phyloP scores from a whole-genome alignment of 1,140 invertebrate genomes.

The Holcopasites calliopsidis region DNA sequence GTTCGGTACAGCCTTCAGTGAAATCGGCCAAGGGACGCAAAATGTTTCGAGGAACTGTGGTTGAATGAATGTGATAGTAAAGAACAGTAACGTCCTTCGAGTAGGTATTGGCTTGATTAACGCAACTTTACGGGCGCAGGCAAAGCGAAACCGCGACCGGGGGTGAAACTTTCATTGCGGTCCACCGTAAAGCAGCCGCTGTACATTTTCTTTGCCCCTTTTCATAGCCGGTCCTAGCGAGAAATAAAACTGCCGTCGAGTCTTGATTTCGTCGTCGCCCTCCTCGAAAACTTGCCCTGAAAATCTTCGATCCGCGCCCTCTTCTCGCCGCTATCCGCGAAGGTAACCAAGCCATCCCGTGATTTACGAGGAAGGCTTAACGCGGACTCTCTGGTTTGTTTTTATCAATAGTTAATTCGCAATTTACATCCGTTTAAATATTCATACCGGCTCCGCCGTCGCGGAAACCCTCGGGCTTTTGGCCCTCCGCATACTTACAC shows the following conservation, averaged over 20 bases:
- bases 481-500: slow-evolving; percentile 63
- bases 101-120: not conserved
- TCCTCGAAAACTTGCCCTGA: not conserved
- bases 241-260: not conserved
- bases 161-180: not conserved
- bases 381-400: slow-evolving; percentile 64
- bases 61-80: not conserved
- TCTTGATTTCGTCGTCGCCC: slow-evolving; percentile 1
- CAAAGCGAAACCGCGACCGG: too few species aligned
- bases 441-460: slow-evolving; percentile 58
- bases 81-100: not conserved
- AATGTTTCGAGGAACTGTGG: too few species aligned
- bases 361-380: slow-evolving; percentile 64
- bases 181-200: not conserved
- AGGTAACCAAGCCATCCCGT: too few species aligned
- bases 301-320: not conserved
- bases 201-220: not conserved
- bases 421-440: slow-evolving; percentile 72
- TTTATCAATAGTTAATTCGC: slow-evolving; percentile 73
- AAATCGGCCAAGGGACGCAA: too few species aligned
- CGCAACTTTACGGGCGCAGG: not conserved
- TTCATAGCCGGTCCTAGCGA: not conserved
- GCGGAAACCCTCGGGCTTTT: slow-evolving; percentile 58
- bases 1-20: too few species aligned
- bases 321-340: too few species aligned